Conservation (phyloP, 2,113 vertebrate species). For the Myiozetetes cayanensis region DNA sequence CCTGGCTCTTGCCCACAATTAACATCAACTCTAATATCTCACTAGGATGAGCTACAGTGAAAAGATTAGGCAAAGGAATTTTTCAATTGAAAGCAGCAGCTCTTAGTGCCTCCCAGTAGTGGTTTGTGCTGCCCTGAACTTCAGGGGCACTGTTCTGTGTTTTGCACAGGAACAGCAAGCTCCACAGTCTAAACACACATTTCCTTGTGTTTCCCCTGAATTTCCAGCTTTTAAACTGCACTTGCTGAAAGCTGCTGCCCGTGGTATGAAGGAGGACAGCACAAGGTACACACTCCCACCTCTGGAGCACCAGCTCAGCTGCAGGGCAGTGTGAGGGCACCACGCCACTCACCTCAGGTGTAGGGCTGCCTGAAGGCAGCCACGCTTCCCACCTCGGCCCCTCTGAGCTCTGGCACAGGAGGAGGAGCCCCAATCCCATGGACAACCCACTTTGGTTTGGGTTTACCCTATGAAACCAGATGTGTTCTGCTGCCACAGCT, state of each 20-base stretch:
- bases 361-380: not conserved
- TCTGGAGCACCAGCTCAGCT: not conserved
- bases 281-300: not conserved
- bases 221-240: not conserved
- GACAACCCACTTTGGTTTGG: not conserved
- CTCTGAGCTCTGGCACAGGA: not conserved
- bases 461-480: not conserved
- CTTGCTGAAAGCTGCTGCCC: not conserved
- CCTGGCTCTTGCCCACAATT: not conserved
- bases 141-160: not conserved
- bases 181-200: not conserved
- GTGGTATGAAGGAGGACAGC: not conserved
- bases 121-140: not conserved
- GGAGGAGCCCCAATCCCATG: accelerated
- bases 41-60: not conserved
- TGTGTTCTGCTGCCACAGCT: not conserved
- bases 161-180: not conserved
- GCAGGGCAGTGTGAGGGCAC: not conserved
- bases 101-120: not conserved
- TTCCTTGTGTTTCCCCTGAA: not conserved
- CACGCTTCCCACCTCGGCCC: accelerated
- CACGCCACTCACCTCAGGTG: no score
- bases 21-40: not conserved
- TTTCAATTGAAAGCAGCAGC: not conserved
- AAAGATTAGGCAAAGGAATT: not conserved